Evolutionary conservation across 2,113 vertebrate species (phyloP).

Genomic region (Dromiciops gliroides): DNA sequence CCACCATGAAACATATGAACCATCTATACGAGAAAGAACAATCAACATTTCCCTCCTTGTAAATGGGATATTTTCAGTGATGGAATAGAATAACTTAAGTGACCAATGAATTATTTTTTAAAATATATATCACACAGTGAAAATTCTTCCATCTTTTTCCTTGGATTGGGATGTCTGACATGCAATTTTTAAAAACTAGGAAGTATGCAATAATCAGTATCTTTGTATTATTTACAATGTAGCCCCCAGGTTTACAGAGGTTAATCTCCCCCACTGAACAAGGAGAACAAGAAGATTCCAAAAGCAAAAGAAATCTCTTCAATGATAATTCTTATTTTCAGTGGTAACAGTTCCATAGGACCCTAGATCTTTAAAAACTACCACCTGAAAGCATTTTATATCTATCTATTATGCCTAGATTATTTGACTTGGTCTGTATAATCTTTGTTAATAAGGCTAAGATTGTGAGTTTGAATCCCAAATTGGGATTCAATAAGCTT

Average conservation of each 20-base stretch:
- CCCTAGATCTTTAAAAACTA: neutral
- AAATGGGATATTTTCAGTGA: neutral
- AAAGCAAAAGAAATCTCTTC: neutral
- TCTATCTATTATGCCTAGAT: neutral
- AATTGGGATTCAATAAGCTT: neutral
- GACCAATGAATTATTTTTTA: constrained; percentile 7
- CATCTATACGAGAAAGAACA: neutral
- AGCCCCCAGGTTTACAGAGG: neutral
- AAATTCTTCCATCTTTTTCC: constrained; percentile 48
- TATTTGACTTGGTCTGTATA: neutral
- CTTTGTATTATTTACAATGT: neutral
- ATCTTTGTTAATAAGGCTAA: neutral
- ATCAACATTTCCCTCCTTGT: constrained; percentile 29
- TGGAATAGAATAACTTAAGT: constrained; percentile 31
- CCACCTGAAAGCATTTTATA: neutral
- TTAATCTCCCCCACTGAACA: neutral
- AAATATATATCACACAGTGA: constrained; percentile 47
- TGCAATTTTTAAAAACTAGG: neutral
- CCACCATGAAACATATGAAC: constrained; percentile 3
- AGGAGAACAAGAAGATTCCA: constrained; percentile 28
- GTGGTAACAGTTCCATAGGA: neutral
- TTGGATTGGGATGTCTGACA: constrained; percentile 22
- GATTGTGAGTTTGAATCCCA: neutral
- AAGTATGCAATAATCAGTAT: neutral
- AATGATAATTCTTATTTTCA: neutral